Conservation (phyloP, 2,888 invertebrate species). For the Tineola bisselliella region DNA sequence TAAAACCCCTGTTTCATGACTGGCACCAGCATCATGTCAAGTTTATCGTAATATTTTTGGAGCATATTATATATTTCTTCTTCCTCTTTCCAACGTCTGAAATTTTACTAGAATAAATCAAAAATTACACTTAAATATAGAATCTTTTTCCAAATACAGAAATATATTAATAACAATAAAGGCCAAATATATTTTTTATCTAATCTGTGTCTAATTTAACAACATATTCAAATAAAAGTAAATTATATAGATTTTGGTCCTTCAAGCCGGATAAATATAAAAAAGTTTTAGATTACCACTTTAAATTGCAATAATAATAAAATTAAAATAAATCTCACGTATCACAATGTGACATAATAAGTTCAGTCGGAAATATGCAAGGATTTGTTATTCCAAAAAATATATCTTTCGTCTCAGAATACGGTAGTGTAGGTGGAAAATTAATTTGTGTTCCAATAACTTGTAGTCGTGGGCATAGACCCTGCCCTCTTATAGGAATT, state of each 20-base stretch:
- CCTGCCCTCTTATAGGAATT: slow-evolving; percentile 61
- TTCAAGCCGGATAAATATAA: too few species aligned
- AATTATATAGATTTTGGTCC: too few species aligned
- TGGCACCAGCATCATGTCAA: slow-evolving; percentile 52
- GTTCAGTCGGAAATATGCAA: slow-evolving; percentile 72
- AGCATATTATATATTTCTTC: slow-evolving; percentile 47
- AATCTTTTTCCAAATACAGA: background rate
- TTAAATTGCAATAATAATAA: background rate
- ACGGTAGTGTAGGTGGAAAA: slow-evolving; percentile 73
- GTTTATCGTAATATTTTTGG: slow-evolving; percentile 50
- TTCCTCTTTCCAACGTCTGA: slow-evolving; percentile 50
- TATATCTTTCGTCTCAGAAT: slow-evolving; percentile 66
- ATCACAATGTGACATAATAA: slow-evolving; percentile 75
- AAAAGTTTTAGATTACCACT: too few species aligned
- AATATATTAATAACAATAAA: too few species aligned
- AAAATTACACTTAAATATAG: background rate
- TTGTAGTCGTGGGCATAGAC: slow-evolving; percentile 61
- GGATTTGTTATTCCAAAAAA: slow-evolving; percentile 71
- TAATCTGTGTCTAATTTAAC: too few species aligned
- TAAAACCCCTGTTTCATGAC: slow-evolving; percentile 40
- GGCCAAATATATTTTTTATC: too few species aligned
- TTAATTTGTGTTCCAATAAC: slow-evolving; percentile 57
- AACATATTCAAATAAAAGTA: too few species aligned
- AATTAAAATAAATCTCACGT: slow-evolving; percentile 42
- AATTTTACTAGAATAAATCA: slow-evolving; percentile 9